phyloP scores from a whole-genome alignment of 2,888 invertebrate species.

The Beris morrisii region DNA sequence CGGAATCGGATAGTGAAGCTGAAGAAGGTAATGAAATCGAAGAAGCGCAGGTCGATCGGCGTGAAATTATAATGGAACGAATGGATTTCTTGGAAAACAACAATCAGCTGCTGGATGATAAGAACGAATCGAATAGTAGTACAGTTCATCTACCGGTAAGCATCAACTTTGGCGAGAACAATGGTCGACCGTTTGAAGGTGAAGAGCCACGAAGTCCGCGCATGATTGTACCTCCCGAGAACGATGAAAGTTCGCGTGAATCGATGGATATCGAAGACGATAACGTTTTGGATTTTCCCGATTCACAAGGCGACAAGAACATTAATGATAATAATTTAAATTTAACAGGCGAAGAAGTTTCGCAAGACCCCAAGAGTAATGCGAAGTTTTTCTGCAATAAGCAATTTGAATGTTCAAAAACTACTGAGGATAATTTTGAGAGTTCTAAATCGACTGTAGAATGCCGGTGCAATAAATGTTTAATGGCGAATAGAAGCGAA shows the following conservation, averaged over 20 bases:
- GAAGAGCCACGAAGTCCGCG: conserved; percentile 24
- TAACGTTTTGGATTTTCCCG: conserved; percentile 33
- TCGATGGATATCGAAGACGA: conserved; percentile 41
- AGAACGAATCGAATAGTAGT: conserved; percentile 20
- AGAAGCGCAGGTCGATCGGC: conserved; percentile 25
- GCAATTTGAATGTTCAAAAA: conserved; percentile 15
- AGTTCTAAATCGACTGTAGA: conserved; percentile 7
- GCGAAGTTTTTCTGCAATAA: conserved; percentile 24
- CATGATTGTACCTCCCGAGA: conserved; percentile 35
- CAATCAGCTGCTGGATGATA: conserved; percentile 31
- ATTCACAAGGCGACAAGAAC: conserved; percentile 30
- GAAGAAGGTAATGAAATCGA: conserved; percentile 34
- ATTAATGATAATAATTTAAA: conserved; percentile 14
- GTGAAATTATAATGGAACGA: conserved; percentile 35
- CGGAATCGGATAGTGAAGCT: conserved; percentile 30
- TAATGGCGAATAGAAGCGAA: neutral
- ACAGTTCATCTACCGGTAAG: neutral
- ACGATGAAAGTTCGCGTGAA: conserved; percentile 41
- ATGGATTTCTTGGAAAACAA: conserved; percentile 35
- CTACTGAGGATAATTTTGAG: conserved; percentile 6
- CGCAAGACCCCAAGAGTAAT: conserved; percentile 14
- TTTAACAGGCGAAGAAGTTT: conserved; percentile 15
- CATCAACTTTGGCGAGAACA: conserved; percentile 33
- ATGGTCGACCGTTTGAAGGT: conserved; percentile 32
- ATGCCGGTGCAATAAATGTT: conserved; percentile 36